Evolutionary conservation across 2,888 invertebrate genomes (phyloP).

Genomic region (Diadromus collaris): DNA sequence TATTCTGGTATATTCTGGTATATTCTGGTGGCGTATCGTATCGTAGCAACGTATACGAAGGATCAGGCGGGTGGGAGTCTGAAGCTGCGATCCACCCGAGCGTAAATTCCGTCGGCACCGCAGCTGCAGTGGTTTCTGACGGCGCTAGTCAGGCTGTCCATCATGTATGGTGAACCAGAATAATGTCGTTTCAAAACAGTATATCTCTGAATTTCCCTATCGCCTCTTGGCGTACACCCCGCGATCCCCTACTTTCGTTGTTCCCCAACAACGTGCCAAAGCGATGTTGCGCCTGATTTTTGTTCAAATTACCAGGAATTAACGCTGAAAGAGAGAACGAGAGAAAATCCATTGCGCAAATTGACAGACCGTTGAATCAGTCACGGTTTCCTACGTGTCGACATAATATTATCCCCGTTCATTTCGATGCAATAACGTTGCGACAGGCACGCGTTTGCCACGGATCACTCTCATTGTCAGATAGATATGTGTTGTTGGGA

Average conservation of each 20-base stretch:
- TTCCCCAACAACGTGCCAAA: not conserved
- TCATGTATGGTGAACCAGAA: slow-evolving; percentile 60
- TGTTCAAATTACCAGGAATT: not conserved
- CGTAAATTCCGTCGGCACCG: slow-evolving; percentile 59
- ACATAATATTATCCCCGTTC: not conserved
- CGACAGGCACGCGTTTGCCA: not conserved
- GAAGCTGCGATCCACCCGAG: slow-evolving; percentile 52
- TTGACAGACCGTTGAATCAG: not conserved
- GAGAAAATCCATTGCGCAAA: not conserved
- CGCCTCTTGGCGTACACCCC: slow-evolving; percentile 14
- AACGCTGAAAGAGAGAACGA: not conserved
- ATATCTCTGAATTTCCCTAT: slow-evolving; percentile 40
- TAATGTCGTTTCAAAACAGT: slow-evolving; percentile 59
- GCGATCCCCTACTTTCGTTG: not conserved
- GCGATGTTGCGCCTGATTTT: not conserved
- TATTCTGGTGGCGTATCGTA: slow-evolving; percentile 18
- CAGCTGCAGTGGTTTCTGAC: slow-evolving; percentile 60
- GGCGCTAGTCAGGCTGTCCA: slow-evolving; percentile 58
- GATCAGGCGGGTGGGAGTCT: slow-evolving; percentile 48
- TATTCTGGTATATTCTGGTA: slow-evolving; percentile 36
- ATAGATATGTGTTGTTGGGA: not conserved
- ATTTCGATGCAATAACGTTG: not conserved
- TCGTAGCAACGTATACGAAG: slow-evolving; percentile 18
- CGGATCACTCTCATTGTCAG: not conserved
- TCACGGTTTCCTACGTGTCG: not conserved